Evolutionary conservation across 1,140 invertebrate species (phyloP).

Genomic region (Ganaspis sp.): DNA sequence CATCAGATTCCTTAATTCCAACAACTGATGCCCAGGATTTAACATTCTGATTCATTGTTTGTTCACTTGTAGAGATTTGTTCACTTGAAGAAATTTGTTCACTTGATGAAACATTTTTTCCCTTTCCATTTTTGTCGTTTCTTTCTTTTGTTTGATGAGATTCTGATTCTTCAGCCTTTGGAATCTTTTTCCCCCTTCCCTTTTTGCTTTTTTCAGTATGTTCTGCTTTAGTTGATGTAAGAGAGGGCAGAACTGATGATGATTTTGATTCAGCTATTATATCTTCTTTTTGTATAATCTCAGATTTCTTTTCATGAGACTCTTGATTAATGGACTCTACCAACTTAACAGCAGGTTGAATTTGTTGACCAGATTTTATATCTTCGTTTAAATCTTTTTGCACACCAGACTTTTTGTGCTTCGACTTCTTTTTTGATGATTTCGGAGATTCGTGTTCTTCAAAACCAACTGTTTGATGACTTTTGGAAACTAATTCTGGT

Average conservation of each 20-base stretch:
- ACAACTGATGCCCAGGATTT: slow-evolving; percentile 60
- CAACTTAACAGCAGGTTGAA: neutral
- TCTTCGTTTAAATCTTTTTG: neutral
- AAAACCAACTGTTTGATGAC: neutral
- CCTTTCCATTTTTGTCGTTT: no score
- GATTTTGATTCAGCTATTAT: slow-evolving; percentile 36
- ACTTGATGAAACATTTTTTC: neutral
- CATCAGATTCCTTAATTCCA: slow-evolving; percentile 35
- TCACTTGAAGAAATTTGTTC: slow-evolving; percentile 21
- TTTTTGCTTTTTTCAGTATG: neutral
- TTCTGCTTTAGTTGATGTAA: neutral
- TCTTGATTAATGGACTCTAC: neutral
- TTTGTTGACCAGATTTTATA: neutral
- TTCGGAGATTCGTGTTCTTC: neutral
- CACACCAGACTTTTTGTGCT: neutral
- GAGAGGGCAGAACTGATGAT: slow-evolving; percentile 5
- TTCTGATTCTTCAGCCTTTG: neutral
- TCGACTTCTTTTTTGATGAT: neutral
- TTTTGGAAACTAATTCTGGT: neutral
- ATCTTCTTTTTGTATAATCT: neutral
- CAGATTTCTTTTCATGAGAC: neutral
- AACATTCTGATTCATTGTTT: slow-evolving; percentile 39
- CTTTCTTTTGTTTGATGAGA: no score
- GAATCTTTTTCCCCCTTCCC: neutral
- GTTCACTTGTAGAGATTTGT: slow-evolving; percentile 8